Evolutionary conservation across 92 coral and sea anemone genomes (phyloP).

Genomic region (Epizoanthus stellaris): DNA sequence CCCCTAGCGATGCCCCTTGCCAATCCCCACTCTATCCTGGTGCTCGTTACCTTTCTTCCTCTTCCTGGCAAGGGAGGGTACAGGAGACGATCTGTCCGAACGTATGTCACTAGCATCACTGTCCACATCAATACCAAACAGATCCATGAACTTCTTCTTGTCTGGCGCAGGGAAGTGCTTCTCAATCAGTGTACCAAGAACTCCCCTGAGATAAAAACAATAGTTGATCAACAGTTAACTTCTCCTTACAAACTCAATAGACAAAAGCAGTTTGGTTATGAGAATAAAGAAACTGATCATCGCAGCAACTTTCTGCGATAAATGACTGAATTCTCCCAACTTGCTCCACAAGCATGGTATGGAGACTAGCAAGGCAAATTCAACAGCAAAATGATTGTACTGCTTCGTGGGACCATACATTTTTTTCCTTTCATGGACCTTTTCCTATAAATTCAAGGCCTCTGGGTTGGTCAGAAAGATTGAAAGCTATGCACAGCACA

Average conservation of each 20-base stretch:
- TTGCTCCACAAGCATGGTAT: no score
- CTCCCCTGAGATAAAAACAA: conserved; percentile 74
- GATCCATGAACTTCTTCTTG: conserved; percentile 71
- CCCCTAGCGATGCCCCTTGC: no score
- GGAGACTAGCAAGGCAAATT: no score
- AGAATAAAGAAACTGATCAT: neutral
- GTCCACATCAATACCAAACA: conserved; percentile 60
- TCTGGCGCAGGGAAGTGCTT: conserved; percentile 97
- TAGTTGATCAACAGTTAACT: neutral
- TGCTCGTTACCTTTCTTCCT: conserved; percentile 60
- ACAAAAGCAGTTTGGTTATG: neutral
- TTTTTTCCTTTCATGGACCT: no score
- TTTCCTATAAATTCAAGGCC: no score
- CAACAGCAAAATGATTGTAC: no score
- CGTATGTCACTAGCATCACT: conserved; percentile 64
- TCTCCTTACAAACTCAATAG: neutral
- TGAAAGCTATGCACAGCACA: no score
- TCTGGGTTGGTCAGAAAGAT: no score
- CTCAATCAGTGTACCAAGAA: conserved; percentile 83
- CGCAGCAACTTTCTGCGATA: no score
- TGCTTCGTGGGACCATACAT: no score
- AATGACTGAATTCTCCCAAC: no score
- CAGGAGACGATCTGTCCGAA: conserved; percentile 70
- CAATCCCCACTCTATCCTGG: no score
- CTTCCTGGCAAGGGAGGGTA: conserved; percentile 58